These are phyloP conservation scores for Furnarius figulus DNA, from an alignment of 2,113 vertebrate genomes.

Conservation along the genomic window DNA sequence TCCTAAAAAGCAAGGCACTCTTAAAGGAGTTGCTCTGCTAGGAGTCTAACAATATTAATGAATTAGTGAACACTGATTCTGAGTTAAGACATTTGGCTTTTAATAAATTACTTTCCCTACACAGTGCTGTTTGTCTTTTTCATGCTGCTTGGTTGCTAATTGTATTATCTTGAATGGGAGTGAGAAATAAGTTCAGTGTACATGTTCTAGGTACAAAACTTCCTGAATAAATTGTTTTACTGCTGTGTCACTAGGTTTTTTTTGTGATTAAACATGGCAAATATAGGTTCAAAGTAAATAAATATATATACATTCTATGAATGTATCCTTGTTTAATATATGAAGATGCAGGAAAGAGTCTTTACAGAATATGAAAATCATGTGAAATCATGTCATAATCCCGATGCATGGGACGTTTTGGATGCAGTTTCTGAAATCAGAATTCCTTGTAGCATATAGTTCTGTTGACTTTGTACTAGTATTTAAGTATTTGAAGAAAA, in stretches of 20 bases:
- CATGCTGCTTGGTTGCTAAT: not conserved
- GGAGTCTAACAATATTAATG: not conserved
- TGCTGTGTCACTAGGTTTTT: not conserved
- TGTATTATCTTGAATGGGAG: not conserved
- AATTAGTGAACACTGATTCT: not conserved
- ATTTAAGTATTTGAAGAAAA: not conserved
- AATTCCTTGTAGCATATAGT: not conserved
- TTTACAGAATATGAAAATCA: not conserved
- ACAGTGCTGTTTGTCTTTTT: not conserved
- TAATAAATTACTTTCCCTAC: not conserved
- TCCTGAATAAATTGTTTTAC: not conserved
- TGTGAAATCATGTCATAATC: not conserved
- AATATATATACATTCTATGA: not conserved
- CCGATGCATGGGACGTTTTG: not conserved
- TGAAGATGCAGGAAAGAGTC: not conserved
- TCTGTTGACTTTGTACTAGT: not conserved
- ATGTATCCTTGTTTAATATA: not conserved
- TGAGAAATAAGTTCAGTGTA: not conserved
- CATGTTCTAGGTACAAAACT: not conserved
- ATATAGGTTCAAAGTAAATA: not conserved
- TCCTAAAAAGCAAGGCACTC: not conserved
- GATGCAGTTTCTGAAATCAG: not conserved
- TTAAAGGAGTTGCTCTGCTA: not conserved
- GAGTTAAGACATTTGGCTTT: not conserved
- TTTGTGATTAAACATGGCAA: not conserved